Percentiles rank a stretch among this genome's conserved stretches.
phyloP scores from a whole-genome alignment of 2,797 vertebrate species.

The Crocodylus rhombifer region DNA sequence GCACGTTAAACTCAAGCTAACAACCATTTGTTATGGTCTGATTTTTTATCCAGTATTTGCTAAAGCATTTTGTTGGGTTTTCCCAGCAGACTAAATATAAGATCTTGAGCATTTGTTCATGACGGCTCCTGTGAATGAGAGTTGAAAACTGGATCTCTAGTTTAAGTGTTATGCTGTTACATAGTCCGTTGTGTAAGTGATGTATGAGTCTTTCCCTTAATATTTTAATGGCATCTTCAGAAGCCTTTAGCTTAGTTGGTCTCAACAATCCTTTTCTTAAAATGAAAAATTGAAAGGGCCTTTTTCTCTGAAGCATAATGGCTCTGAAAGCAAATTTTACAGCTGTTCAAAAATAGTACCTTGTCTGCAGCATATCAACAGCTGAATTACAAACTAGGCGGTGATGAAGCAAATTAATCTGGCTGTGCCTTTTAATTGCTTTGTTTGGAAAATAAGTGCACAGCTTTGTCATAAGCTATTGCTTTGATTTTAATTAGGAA shows the following conservation, averaged over 20 bases:
- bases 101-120: neutral
- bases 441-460: neutral
- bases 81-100: neutral
- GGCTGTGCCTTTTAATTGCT: neutral
- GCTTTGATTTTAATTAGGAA: neutral
- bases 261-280: neutral
- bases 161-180: neutral
- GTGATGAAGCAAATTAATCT: neutral
- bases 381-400: fast-evolving
- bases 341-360: constrained; percentile 24
- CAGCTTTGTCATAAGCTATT: neutral
- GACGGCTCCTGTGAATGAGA: neutral
- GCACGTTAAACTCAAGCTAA: too few relatives aligned
- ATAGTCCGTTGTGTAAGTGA: neutral
- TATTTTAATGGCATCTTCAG: neutral
- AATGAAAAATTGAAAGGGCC: neutral
- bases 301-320: neutral
- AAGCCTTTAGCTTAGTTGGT: neutral
- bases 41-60: neutral
- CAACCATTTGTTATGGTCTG: neutral
- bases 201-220: neutral
- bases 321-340: neutral
- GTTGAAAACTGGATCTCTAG: neutral
- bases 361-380: neutral
- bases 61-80: neutral